Conservation (phyloP, 92 coral and sea anemone species). For the Paramuricea clavata region DNA sequence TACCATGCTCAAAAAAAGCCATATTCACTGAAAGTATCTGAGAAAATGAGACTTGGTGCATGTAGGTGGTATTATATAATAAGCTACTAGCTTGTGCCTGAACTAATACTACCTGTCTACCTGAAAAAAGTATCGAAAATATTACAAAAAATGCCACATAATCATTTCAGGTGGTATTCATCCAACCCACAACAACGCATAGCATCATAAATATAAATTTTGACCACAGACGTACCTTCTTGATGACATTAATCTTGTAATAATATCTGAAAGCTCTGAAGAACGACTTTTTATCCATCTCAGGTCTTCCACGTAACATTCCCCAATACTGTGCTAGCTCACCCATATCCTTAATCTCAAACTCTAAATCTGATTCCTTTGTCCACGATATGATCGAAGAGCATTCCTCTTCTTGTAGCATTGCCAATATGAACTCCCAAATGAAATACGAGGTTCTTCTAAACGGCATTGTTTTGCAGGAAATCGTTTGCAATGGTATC, state of each 20-base stretch:
- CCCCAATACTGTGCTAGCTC: constrained; percentile 36
- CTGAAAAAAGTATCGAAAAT: too few species aligned
- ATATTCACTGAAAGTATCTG: too few species aligned
- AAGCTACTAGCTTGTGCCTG: too few species aligned
- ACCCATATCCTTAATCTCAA: constrained; percentile 42
- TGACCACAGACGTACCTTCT: background rate
- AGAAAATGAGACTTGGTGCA: too few species aligned
- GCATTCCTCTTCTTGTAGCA: constrained; percentile 48
- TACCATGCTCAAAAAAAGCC: too few species aligned
- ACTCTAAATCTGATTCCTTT: constrained; percentile 35
- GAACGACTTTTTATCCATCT: constrained; percentile 33
- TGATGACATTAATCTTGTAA: constrained; percentile 36
- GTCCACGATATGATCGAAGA: constrained; percentile 38
- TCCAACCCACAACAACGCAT: too few species aligned
- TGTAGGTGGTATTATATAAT: too few species aligned
- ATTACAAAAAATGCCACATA: too few species aligned
- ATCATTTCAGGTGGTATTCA: too few species aligned
- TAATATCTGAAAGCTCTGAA: constrained; percentile 44
- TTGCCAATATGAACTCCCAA: constrained; percentile 37
- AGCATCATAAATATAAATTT: too few species aligned
- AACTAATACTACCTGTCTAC: too few species aligned
- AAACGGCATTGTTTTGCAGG: background rate
- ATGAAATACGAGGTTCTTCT: constrained; percentile 29
- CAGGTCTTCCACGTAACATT: constrained; percentile 36
- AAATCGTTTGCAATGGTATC: constrained; percentile 1